Evolutionary conservation across 2,113 vertebrate genomes (phyloP).

Genomic region (Lathamus discolor): DNA sequence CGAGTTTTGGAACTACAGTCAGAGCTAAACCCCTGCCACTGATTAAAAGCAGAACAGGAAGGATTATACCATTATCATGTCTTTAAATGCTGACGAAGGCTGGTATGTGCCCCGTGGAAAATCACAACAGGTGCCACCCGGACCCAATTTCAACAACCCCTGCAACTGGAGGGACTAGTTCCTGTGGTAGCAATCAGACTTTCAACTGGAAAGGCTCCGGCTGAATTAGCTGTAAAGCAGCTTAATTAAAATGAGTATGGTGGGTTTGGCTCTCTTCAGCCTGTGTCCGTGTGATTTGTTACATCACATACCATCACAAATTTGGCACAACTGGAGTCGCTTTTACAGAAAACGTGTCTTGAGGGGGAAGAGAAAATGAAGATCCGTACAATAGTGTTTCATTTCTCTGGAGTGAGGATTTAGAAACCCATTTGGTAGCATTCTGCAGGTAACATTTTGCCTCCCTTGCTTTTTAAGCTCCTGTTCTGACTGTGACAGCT

Average conservation of each 20-base stretch:
- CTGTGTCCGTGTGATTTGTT: conserved; percentile 53
- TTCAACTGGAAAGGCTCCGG: conserved; percentile 65
- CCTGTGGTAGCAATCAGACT: conserved; percentile 53
- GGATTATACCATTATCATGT: conserved; percentile 74
- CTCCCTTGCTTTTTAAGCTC: neutral
- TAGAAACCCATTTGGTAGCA: neutral
- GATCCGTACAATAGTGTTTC: neutral
- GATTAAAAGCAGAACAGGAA: conserved; percentile 70
- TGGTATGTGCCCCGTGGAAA: conserved; percentile 68
- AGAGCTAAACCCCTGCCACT: neutral
- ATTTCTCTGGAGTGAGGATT: neutral
- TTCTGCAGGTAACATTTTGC: neutral
- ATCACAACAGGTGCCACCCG: conserved; percentile 73
- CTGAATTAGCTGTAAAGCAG: conserved; percentile 67
- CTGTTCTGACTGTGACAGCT: neutral
- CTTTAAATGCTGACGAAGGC: conserved; percentile 42
- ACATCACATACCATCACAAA: conserved; percentile 36
- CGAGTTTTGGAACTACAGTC: conserved; percentile 21
- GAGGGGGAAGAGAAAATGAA: neutral
- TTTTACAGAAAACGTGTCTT: neutral
- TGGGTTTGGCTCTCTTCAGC: conserved; percentile 32
- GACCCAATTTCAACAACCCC: conserved; percentile 51
- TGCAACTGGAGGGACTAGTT: conserved; percentile 39
- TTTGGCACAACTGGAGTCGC: neutral
- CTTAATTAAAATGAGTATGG: conserved; percentile 71